Conservation (phyloP, 2,888 invertebrate species). For the Diabrotica balteata region DNA sequence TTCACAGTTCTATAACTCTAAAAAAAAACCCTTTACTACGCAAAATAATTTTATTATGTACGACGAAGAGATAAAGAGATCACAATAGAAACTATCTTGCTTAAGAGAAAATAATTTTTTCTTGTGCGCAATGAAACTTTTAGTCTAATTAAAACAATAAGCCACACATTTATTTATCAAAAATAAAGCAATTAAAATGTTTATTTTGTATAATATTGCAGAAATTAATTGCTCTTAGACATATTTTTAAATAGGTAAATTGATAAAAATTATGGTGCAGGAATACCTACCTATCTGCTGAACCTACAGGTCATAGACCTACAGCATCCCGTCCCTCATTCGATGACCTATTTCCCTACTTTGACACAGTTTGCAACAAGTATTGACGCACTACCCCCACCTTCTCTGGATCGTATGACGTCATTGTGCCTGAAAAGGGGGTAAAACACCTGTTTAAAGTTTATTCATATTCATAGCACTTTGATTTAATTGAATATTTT, state of each 20-base stretch:
- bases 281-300: constrained; percentile 20
- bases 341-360: constrained; percentile 58
- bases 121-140: too few species aligned
- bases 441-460: constrained; percentile 30
- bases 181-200: too few species aligned
- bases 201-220: too few species aligned
- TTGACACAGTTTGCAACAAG: constrained; percentile 63
- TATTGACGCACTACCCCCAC: constrained; percentile 59
- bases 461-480: constrained; percentile 2
- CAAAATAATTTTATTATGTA: too few species aligned
- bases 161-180: too few species aligned
- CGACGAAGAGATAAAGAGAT: too few species aligned
- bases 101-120: too few species aligned
- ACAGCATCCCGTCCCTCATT: constrained; percentile 49
- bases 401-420: constrained; percentile 55
- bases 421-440: constrained; percentile 49
- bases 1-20: too few species aligned
- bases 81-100: too few species aligned
- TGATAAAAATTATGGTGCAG: constrained; percentile 34
- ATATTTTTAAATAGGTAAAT: constrained; percentile 39
- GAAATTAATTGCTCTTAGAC: background rate
- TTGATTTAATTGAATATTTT: too few species aligned
- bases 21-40: too few species aligned
- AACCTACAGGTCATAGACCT: constrained; percentile 52
- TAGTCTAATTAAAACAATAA: too few species aligned